These are phyloP conservation scores for Syngnathus rostellatus DNA, from an alignment of 2,797 vertebrate species.

Conservation along the genomic window DNA sequence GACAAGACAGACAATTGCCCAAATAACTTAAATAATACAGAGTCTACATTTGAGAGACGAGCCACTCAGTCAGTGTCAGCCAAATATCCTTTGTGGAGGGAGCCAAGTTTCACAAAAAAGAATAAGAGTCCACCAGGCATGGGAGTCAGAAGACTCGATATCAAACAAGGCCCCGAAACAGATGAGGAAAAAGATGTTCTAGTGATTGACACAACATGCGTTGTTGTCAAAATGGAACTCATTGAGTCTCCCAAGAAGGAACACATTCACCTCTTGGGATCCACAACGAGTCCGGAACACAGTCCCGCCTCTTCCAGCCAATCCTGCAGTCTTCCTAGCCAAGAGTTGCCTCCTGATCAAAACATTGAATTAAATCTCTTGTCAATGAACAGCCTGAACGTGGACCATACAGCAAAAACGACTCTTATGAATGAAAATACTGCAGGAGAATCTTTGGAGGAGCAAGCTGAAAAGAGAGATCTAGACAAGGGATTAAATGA, in stretches of 20 bases:
- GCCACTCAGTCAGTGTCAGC: constrained; percentile 17
- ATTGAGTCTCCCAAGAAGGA: constrained; percentile 61
- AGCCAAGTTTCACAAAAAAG: constrained; percentile 45
- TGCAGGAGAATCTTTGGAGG: constrained; percentile 39
- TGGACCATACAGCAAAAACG: constrained; percentile 12
- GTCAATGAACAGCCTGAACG: constrained; percentile 9
- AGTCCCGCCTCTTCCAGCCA: not conserved
- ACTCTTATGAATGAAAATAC: constrained; percentile 5
- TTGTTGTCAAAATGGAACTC: constrained; percentile 64
- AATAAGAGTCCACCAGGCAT: constrained; percentile 15
- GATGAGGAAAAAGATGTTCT: constrained; percentile 43
- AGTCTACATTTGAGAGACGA: constrained; percentile 20
- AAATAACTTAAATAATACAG: not conserved
- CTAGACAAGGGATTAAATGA: constrained; percentile 7
- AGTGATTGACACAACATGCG: constrained; percentile 59
- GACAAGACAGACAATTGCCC: not conserved
- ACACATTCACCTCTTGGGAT: constrained; percentile 53
- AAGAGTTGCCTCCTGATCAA: constrained; percentile 15
- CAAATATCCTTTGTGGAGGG: constrained; percentile 69
- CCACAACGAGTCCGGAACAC: constrained; percentile 17
- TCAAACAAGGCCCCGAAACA: constrained; percentile 20
- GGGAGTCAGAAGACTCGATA: constrained; percentile 34
- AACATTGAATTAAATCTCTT: constrained; percentile 13
- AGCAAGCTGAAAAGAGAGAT: constrained; percentile 38
- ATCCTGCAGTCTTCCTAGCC: constrained; percentile 14